These are phyloP conservation scores for Periplaneta americana DNA, from an alignment of 1,140 invertebrate genomes.

Conservation along the genomic window DNA sequence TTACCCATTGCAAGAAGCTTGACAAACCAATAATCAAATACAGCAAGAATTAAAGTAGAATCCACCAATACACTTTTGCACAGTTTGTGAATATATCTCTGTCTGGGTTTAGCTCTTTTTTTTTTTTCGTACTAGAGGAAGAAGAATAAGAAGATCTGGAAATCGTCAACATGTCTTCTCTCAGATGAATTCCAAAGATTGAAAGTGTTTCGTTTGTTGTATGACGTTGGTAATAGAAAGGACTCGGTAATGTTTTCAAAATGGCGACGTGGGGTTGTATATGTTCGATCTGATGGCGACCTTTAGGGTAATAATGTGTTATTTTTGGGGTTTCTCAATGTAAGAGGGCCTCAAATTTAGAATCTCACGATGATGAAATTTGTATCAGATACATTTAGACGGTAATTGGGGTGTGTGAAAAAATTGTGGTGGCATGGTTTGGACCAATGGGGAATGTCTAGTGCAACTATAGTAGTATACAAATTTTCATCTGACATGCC, in stretches of 20 bases:
- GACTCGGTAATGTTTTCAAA: neutral
- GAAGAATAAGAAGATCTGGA: no score
- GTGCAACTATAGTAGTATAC: neutral
- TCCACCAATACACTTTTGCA: no score
- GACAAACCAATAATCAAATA: no score
- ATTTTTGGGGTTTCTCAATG: neutral
- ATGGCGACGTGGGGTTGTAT: neutral
- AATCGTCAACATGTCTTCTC: no score
- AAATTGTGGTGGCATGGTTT: neutral
- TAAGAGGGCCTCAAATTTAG: neutral
- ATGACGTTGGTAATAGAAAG: neutral
- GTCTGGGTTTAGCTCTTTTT: no score
- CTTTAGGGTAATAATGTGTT: neutral
- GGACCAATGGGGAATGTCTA: neutral
- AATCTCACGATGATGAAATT: neutral
- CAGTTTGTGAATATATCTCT: no score
- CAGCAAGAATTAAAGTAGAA: no score
- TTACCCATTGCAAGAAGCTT: no score
- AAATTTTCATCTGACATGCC: constrained; percentile 32
- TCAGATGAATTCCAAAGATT: no score
- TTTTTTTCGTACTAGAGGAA: no score
- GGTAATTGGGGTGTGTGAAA: neutral
- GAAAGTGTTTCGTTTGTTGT: no score
- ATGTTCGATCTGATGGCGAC: neutral
- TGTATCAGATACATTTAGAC: neutral